Evolutionary conservation across 2,888 invertebrate genomes (phyloP).

Genomic region (Liopterus haemorrhoidalis): DNA sequence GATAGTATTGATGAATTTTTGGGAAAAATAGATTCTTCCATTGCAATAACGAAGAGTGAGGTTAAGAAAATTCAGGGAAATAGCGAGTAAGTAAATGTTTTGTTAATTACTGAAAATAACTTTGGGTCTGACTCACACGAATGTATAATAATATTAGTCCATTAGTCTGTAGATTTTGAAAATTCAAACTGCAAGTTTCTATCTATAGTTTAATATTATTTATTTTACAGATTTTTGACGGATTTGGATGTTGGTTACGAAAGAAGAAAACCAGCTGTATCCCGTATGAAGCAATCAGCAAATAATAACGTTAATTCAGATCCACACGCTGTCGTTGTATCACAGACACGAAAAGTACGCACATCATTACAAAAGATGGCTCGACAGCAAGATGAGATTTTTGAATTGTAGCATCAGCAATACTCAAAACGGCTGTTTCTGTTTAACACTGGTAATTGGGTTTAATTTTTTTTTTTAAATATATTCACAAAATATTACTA

Average conservation of each 20-base stretch:
- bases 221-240: constrained; percentile 35
- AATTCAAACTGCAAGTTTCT: too few relatives aligned
- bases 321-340: constrained; percentile 56
- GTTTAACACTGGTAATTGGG: too few relatives aligned
- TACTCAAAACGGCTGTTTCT: too few relatives aligned
- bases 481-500: not conserved
- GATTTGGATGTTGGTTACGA: constrained; percentile 33
- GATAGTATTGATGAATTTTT: constrained; percentile 75
- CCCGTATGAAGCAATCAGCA: constrained; percentile 42
- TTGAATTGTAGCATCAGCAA: constrained; percentile 82
- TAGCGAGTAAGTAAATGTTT: constrained; percentile 67
- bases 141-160: not conserved
- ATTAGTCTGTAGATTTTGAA: constrained; percentile 21
- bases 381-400: constrained; percentile 81
- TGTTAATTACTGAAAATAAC: not conserved
- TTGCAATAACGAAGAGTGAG: constrained; percentile 77
- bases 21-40: constrained; percentile 75
- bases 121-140: not conserved
- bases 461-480: constrained; percentile 1
- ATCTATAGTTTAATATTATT: constrained; percentile 2
- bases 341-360: constrained; percentile 73
- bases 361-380: constrained; percentile 76
- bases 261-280: constrained; percentile 41
- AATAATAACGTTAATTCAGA: constrained; percentile 41
- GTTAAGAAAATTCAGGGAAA: constrained; percentile 72